phyloP scores from a whole-genome alignment of 2,797 vertebrate species.

The Falco novaeseelandiae region DNA sequence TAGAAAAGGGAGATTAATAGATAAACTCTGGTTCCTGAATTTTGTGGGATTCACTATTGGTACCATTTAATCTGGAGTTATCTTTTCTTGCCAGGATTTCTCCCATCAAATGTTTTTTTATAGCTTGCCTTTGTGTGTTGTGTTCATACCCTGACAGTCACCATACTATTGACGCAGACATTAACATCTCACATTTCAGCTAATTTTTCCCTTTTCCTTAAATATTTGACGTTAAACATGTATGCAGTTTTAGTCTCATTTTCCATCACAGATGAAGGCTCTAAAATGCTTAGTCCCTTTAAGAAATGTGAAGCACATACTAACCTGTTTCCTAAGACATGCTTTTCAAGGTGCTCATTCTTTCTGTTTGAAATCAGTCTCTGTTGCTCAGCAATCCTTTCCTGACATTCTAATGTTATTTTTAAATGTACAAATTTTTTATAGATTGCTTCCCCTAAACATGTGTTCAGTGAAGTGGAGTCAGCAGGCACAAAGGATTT shows the following conservation, averaged over 20 bases:
- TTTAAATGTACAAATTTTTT: not conserved
- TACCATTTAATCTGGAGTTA: not conserved
- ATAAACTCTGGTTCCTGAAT: not conserved
- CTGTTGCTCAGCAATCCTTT: not conserved
- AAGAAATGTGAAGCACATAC: not conserved
- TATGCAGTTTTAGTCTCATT: not conserved
- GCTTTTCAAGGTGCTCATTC: not conserved
- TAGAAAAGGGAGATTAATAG: not conserved
- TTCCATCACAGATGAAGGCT: not conserved
- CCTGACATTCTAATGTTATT: not conserved
- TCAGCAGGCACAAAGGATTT: not conserved
- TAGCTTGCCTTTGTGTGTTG: not conserved
- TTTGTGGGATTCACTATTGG: not conserved
- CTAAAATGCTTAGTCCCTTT: not conserved
- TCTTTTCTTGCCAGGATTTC: not conserved
- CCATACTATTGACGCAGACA: not conserved
- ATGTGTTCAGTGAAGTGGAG: not conserved
- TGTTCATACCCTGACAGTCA: not conserved
- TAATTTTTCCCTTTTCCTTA: constrained; percentile 16
- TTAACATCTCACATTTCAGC: constrained; percentile 5
- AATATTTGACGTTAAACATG: not conserved
- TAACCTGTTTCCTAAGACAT: not conserved
- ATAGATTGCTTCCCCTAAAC: not conserved
- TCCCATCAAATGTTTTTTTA: not conserved
- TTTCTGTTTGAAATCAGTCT: not conserved